Percentiles rank a stretch among this genome's conserved stretches.
Conservation (phyloP, 1,140 invertebrate genomes). For the Brachionus rubens region DNA sequence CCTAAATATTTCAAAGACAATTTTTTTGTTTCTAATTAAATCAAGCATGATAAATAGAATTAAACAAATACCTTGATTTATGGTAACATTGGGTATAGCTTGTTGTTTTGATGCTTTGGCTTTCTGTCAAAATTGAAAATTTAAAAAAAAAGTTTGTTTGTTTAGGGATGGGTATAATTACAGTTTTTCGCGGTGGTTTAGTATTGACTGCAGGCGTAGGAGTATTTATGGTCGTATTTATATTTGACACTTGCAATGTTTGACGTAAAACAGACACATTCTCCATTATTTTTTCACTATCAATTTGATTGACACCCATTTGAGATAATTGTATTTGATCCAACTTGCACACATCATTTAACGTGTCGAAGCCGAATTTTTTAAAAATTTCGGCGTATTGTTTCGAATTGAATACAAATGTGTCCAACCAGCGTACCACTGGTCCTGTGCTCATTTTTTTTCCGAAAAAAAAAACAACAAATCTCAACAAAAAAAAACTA, state of each 20-base stretch:
- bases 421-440: constrained; percentile 43
- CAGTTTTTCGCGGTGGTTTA: constrained; percentile 1
- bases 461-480: background rate
- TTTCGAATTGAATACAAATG: constrained; percentile 26
- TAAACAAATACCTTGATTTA: constrained; percentile 31
- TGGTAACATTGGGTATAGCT: constrained; percentile 11
- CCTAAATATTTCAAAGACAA: too few relatives aligned
- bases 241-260: constrained; percentile 24
- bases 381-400: constrained; percentile 44
- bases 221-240: background rate
- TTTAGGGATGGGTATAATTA: background rate
- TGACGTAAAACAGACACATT: constrained; percentile 32
- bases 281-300: constrained; percentile 43
- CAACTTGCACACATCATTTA: constrained; percentile 44
- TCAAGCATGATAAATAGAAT: background rate
- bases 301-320: constrained; percentile 10
- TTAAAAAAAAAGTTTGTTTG: background rate
- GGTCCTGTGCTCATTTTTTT: constrained; percentile 14
- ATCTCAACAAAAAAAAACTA: background rate
- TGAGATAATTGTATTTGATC: constrained; percentile 16
- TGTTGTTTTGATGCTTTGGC: constrained; percentile 12
- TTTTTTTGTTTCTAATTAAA: too few relatives aligned
- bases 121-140: background rate
- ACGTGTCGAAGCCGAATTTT: constrained; percentile 34
- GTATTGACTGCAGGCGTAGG: background rate